Conservation (phyloP, 92 coral and sea anemone genomes). For the Siderastrea radians region DNA sequence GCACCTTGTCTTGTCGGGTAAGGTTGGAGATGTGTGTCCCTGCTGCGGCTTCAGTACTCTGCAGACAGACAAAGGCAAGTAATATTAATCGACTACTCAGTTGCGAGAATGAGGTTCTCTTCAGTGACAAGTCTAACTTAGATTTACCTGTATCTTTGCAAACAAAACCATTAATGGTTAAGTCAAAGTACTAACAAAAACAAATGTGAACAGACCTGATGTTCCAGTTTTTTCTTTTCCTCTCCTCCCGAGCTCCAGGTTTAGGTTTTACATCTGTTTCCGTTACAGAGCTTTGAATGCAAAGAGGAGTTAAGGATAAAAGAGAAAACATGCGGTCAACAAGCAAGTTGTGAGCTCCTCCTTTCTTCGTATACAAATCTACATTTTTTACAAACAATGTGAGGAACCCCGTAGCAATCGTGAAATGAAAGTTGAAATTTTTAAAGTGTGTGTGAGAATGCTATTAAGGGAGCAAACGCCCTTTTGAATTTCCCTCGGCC, state of each 20-base stretch:
- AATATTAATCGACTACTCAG: too few relatives aligned
- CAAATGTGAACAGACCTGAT: constrained; percentile 46
- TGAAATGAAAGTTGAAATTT: too few relatives aligned
- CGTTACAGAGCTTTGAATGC: constrained; percentile 29
- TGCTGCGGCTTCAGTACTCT: constrained; percentile 96
- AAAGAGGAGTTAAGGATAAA: constrained; percentile 20
- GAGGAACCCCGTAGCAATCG: too few relatives aligned
- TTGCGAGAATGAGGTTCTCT: too few relatives aligned
- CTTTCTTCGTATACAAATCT: not conserved
- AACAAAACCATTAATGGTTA: not conserved
- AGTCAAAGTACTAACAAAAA: not conserved
- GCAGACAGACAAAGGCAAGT: not conserved
- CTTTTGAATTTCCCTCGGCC: too few relatives aligned
- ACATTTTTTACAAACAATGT: too few relatives aligned
- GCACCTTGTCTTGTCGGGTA: constrained; percentile 81
- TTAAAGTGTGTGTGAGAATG: too few relatives aligned
- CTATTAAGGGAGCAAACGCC: too few relatives aligned
- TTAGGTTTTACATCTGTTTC: constrained; percentile 48
- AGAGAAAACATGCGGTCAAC: not conserved
- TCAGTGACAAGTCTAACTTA: too few relatives aligned
- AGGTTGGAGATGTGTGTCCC: constrained; percentile 91
- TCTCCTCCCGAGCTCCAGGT: constrained; percentile 51
- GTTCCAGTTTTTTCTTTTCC: constrained; percentile 80
- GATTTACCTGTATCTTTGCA: too few relatives aligned
- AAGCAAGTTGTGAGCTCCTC: too few relatives aligned